Percentiles rank a stretch among this genome's conserved stretches.
Conservation (phyloP, 2,888 invertebrate genomes). For the Macrosoma leucophasiata region DNA sequence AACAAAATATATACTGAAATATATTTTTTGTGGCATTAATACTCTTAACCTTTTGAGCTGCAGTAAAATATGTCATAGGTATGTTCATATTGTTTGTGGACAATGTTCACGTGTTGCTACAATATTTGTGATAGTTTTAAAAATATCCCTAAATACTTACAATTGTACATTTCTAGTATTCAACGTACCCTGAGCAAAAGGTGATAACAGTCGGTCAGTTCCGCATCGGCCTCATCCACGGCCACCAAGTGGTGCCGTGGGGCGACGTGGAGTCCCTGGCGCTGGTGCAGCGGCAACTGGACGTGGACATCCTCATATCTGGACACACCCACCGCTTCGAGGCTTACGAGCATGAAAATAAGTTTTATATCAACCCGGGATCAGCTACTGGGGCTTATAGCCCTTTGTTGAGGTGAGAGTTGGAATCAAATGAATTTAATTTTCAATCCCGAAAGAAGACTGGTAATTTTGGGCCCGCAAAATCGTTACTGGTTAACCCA, state of each 20-base stretch:
- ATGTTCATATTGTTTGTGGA: no score
- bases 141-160: no score
- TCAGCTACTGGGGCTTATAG: constrained; percentile 99
- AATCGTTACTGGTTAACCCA: no score
- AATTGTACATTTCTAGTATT: constrained; percentile 84
- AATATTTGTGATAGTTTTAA: no score
- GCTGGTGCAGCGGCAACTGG: constrained; percentile 95
- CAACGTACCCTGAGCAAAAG: constrained; percentile 97
- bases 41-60: no score
- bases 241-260: constrained; percentile 99
- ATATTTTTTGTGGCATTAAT: no score
- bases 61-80: no score
- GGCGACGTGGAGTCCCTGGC: constrained; percentile 96
- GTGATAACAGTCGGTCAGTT: constrained; percentile 99
- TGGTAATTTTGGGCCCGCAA: no score
- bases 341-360: constrained; percentile 98
- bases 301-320: constrained; percentile 98
- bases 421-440: constrained; percentile 1
- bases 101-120: no score
- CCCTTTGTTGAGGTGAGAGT: constrained; percentile 87
- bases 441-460: neutral
- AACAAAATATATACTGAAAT: no score
- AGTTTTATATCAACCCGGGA: constrained; percentile 99
- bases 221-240: constrained; percentile 97
- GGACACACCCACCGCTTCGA: constrained; percentile 99